Base-by-base conservation (phyloP, 1,140 invertebrate species). In the Scaptomyza hsui region DNA sequence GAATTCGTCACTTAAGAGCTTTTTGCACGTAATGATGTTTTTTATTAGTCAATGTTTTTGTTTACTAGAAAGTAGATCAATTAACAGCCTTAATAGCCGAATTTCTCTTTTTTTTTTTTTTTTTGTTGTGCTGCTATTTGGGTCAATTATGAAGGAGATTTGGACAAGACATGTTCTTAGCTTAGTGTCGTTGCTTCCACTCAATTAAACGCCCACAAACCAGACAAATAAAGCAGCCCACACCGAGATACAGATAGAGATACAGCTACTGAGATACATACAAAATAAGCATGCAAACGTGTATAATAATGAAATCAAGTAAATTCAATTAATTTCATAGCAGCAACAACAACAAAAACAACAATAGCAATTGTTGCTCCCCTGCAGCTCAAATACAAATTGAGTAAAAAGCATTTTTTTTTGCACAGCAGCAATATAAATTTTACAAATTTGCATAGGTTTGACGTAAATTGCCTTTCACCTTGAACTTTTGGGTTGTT, bases 281-380 rank as follows among this genome's bases (percentile, higher is more conserved):
- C 15, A 21, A 12, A 12, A 42, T 4, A 21, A 35, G 15, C 56
- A 44, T 51, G 39, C 37, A 61, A 24, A 32, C 18, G 26, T 52
- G 41, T 48, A 19, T 72, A 4, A 70, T 76, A 64, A 85, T 85
- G 45, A 86, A 85, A 85, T 85, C 68, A 86, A 81, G 77, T 63
- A 64, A 67, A 85, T 85, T 85, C 69, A 77, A 81, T 85, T 86
- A 70, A 86, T 63, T 64, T 39, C 32, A 37, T 0, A 37, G 21
- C 41, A 26, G 10, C 32, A 37, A 29, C 26, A 42, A 60, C 67
- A n/a, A n/a, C n/a, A n/a, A n/a, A n/a, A n/a, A n/a, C n/a, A n/a
- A n/a, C n/a, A n/a, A n/a, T n/a, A n/a, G n/a, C n/a, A 70, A 67
- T 75, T 80, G 60, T 67, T 64, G 44, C 64, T 60, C 57, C 57